phyloP scores from a whole-genome alignment of 2,797 vertebrate genomes.

The Fistularia commersonii region DNA sequence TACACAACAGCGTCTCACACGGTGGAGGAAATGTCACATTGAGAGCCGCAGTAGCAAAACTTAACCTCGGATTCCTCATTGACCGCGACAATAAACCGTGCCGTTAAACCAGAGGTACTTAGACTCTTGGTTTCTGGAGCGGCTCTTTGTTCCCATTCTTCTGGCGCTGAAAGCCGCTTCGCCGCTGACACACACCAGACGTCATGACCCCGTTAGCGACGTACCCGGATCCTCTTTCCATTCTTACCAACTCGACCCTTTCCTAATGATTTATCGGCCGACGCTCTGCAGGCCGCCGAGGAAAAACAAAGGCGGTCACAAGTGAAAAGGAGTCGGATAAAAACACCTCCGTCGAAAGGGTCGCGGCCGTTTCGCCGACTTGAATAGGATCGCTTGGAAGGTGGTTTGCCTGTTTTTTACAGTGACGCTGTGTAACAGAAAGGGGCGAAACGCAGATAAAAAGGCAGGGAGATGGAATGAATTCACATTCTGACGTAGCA shows the following conservation, averaged over 20 bases:
- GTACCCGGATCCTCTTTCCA: slow-evolving; percentile 47
- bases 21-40: no score
- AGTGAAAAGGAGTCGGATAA: slow-evolving; percentile 49
- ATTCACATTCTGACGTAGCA: no score
- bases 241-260: slow-evolving; percentile 49
- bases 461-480: slow-evolving; percentile 13
- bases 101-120: slow-evolving; percentile 33
- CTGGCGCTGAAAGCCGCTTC: slow-evolving; percentile 55
- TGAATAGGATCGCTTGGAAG: slow-evolving; percentile 38
- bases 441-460: slow-evolving; percentile 53
- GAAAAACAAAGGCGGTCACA: slow-evolving; percentile 33
- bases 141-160: slow-evolving; percentile 53
- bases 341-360: slow-evolving; percentile 50
- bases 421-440: slow-evolving; percentile 40
- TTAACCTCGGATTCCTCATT: slow-evolving; percentile 19
- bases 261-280: slow-evolving; percentile 57
- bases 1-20: no score
- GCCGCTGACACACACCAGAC: slow-evolving; percentile 63
- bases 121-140: slow-evolving; percentile 35
- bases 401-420: slow-evolving; percentile 40
- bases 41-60: not conserved
- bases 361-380: slow-evolving; percentile 44
- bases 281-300: slow-evolving; percentile 43
- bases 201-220: slow-evolving; percentile 54
- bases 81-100: slow-evolving; percentile 26